Evolutionary conservation across 2,888 invertebrate genomes (phyloP), one percentile per base, ranked within the genome.

Genomic region (Yponomeuta sedellus): DNA sequence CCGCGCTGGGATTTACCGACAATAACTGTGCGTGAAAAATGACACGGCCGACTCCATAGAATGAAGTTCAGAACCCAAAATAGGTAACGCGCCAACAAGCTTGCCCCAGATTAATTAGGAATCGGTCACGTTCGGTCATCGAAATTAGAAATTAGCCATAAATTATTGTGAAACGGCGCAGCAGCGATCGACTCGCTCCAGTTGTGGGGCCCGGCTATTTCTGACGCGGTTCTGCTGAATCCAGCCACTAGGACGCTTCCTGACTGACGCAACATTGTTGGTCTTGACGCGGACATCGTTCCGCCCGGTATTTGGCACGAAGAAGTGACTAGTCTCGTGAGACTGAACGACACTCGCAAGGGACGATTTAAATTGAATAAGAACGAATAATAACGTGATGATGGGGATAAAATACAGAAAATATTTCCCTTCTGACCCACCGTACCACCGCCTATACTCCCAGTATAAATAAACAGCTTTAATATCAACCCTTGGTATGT

Each of bases 171-270:
- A 59, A 59, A 59, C 22, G 59, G 20, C 20, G 3, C 59, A 10
- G 59, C 12, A 59, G 59, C 22, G 59, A 59, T 59, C 59, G 59
- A 25, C 25, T 20, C 59, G 59, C 59, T 59, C 59, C 59, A 59
- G 59, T 59, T 59, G 59, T 12, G 20, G 22, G 44, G 19, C 58
- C n/a, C 19, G 58, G 25, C 28, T 61, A 61, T 61, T 61, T 61
- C 61, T 28, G 61, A 28, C n/a, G 61, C 28, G 8, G 16, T 22
- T 22, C 61, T n/a, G 34, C 61, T 28, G 34, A 28, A 11, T 59
- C 59, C 59, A 22, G 25, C 10, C 34, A 34, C 34, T 34, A 1
- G 20, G 59, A 22, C 25, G 4, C 59, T 58, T 58, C 11, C 59
- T 59, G 20, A 20, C 20, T 59, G 59, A 22, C 20, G 20, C 58